Evolutionary conservation across 2,797 vertebrate genomes (phyloP), one percentile per base, ranked within the genome.

Genomic region (Bradypus variegatus): DNA sequence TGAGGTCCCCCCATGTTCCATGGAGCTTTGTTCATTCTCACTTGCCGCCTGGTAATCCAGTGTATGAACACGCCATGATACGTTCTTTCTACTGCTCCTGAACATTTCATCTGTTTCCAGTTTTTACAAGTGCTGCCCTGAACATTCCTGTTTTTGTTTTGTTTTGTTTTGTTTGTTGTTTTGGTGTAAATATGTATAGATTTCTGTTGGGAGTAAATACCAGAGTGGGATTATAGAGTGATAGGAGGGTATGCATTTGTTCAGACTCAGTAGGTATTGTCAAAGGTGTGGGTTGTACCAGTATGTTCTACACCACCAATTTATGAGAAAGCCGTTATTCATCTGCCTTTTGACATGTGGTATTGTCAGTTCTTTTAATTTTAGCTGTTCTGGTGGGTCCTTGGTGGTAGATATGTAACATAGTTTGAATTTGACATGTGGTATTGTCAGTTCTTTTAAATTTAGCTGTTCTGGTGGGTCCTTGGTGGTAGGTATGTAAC

Each of bases 61-160:
- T 1, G 19, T 62, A 11, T 5, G 33, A 16, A 13, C 4, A 9
- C 2, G 1, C 3, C 21, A 0, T 1, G 2, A 25, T 48, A 12
- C 18, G 5, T 23, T 60, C 38, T 72, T 81, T 18, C 36, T 76
- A 0, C 14, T 12, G 27, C 9, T 29, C 2, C 0, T 1, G 29
- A 11, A 38, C 8, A 2, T 21, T 76, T 16, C 65, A 19, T 36
- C 36, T 14, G 58, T 23, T 23, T 29, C 36, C 45, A 18, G 73
- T 53, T 53, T 15, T 38, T 23, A n/a, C 38, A 23, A 1, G 21
- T 16, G 88, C n/a, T n/a, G n/a, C n/a, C n/a, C n/a, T n/a, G n/a
- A n/a, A n/a, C n/a, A n/a, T n/a, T n/a, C n/a, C n/a, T 69, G 4
- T 41, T 29, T 73, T n/a, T n/a, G n/a, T 31, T 36, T 6, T 38